Evolutionary conservation across 1,140 invertebrate genomes (phyloP).

Genomic region (Saccostrea glomerata): DNA sequence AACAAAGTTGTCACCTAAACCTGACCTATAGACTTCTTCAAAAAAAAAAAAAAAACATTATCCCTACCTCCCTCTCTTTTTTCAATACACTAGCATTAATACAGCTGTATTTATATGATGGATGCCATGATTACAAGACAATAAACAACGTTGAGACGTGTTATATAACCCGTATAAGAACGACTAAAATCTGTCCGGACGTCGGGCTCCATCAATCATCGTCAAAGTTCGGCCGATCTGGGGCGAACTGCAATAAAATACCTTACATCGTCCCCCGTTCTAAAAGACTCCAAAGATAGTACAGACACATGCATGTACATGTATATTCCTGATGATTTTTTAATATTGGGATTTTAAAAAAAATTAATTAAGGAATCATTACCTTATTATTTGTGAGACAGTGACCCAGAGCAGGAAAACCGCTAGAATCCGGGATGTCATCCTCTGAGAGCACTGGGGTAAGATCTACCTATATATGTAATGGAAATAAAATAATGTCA

Average conservation of each 20-base stretch:
- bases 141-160: background rate
- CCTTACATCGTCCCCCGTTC: background rate
- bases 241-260: background rate
- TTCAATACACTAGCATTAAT: background rate
- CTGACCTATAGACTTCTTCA: background rate
- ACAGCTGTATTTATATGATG: background rate
- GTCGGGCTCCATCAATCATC: background rate
- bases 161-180: constrained; percentile 5
- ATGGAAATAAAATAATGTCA: background rate
- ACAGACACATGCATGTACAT: background rate
- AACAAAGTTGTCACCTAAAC: background rate
- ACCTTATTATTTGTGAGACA: constrained; percentile 15
- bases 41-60: no score
- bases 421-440: background rate
- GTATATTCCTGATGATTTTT: background rate
- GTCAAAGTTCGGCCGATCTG: background rate
- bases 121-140: background rate
- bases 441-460: constrained; percentile 20
- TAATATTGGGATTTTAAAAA: background rate
- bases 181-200: background rate
- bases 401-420: background rate
- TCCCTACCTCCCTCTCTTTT: background rate
- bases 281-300: background rate
- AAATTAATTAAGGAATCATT: background rate
- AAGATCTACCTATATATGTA: background rate